Percentiles rank a stretch among this genome's conserved stretches.
phyloP scores from a whole-genome alignment of 1,140 invertebrate species.

The Caenorhabditis tropicalis region DNA sequence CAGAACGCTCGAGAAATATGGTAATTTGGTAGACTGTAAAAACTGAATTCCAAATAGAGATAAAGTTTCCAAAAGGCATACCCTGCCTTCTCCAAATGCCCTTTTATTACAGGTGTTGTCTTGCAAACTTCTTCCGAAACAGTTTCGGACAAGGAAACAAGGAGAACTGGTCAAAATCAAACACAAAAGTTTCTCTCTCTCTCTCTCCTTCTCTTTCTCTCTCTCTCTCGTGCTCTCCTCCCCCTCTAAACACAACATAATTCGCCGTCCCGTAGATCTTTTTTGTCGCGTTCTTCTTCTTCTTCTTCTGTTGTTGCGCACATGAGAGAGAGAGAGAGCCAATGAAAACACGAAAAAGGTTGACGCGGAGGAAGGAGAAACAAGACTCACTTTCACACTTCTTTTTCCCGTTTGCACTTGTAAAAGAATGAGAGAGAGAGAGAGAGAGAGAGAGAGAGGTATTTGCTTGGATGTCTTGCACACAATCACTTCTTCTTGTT shows the following conservation, averaged over 20 bases:
- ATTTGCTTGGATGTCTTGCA: conserved; percentile 17
- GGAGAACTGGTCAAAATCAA: conserved; percentile 29
- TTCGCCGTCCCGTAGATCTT: not conserved
- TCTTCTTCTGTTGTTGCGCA: not conserved
- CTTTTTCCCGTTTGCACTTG: not conserved
- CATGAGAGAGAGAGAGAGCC: too few species aligned
- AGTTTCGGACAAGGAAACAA: not conserved
- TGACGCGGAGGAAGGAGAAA: not conserved
- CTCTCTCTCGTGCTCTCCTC: not conserved
- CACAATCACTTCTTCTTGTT: not conserved
- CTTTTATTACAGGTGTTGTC: too few species aligned
- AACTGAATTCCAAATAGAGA: too few species aligned
- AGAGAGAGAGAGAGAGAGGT: too few species aligned
- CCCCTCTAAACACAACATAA: not conserved
- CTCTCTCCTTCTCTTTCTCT: not conserved
- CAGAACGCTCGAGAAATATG: too few species aligned
- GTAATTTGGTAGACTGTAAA: too few species aligned
- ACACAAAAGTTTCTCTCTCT: not conserved
- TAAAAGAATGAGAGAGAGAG: not conserved
- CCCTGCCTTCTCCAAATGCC: too few species aligned
- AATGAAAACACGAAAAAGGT: conserved; percentile 9
- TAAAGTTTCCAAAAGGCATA: too few species aligned
- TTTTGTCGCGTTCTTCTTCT: not conserved
- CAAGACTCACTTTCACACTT: conserved; percentile 33
- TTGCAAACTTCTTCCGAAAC: not conserved